Conservation (phyloP, 2,113 vertebrate species). For the Vulpes vulpes region DNA sequence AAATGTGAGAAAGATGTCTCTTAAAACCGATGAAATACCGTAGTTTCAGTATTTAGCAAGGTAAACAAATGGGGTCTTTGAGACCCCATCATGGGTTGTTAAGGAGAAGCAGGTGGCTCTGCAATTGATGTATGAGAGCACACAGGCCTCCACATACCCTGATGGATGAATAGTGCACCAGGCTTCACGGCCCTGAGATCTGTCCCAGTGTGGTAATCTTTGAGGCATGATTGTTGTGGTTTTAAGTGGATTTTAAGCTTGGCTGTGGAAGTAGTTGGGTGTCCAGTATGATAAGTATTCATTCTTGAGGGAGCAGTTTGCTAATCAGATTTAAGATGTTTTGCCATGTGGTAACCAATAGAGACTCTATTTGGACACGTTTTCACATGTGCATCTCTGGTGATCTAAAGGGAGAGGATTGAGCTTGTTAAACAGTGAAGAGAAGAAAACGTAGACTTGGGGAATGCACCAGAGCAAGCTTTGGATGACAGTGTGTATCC, state of each 20-base stretch:
- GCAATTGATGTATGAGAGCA: neutral
- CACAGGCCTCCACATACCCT: neutral
- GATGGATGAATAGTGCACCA: neutral
- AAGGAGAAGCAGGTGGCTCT: neutral
- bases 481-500: fast-evolving
- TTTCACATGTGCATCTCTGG: neutral
- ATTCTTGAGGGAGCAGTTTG: neutral
- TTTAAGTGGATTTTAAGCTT: neutral
- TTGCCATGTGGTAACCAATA: neutral
- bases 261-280: neutral
- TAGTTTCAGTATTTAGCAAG: neutral
- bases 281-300: neutral
- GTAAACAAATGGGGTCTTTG: neutral
- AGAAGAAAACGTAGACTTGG: neutral
- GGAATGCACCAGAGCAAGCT: neutral
- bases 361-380: neutral
- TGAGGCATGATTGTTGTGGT: neutral
- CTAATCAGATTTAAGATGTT: neutral
- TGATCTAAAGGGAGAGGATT: neutral
- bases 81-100: neutral
- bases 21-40: neutral
- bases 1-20: neutral
- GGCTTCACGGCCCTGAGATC: neutral
- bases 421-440: neutral
- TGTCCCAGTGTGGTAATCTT: neutral